Conservation (phyloP, 2,113 vertebrate genomes). For the Hydrolagus affinis region DNA sequence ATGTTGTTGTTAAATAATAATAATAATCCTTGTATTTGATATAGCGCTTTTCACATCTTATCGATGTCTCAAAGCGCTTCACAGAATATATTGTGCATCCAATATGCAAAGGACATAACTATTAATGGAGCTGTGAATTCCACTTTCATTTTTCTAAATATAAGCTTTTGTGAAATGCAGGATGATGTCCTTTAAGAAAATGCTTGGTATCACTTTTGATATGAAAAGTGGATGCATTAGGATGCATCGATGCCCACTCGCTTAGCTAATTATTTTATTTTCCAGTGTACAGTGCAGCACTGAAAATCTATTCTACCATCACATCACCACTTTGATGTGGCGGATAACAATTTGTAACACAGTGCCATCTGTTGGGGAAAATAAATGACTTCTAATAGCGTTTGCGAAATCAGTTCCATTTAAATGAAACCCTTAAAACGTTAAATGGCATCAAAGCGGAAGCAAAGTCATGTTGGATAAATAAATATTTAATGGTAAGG, state of each 20-base stretch:
- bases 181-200: neutral
- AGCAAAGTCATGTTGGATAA: neutral
- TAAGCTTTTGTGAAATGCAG: neutral
- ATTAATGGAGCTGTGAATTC: no score
- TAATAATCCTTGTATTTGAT: no score
- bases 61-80: no score
- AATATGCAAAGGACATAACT: no score
- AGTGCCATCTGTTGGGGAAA: slow-evolving; percentile 8
- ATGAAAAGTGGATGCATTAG: neutral
- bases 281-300: neutral
- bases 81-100: no score
- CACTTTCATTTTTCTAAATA: no score
- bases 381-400: neutral
- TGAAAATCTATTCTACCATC: neutral
- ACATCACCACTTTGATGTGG: neutral
- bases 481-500: neutral
- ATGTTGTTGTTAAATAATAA: no score
- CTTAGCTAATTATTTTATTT: neutral
- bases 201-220: neutral
- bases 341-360: neutral
- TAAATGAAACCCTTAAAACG: no score
- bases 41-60: no score
- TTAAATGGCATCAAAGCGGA: neutral
- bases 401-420: no score
- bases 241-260: neutral